Base-by-base conservation (phyloP, 2,888 invertebrate genomes). In the Drosophila longiperda region DNA sequence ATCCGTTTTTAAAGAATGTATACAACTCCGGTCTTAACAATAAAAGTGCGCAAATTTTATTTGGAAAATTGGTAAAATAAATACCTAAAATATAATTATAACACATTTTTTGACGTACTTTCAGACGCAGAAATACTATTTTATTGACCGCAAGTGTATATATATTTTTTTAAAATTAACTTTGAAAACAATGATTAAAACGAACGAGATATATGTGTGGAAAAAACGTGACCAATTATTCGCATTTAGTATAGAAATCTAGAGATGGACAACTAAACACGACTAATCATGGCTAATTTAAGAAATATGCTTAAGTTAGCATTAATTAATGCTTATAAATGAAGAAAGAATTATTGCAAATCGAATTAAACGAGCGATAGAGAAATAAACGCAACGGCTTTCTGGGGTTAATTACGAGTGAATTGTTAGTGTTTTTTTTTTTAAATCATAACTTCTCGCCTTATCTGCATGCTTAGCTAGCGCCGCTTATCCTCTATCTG, bases 351-450 rank as follows among this genome's bases (percentile, higher is more conserved):
- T 4, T 5, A 5, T 34, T 34, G 34, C 34, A 12, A 15, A 1
- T 15, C 4, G 12, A 12, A 6, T 5, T 20, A 12, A n/a, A 17
- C 17, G 49, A 49, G n/a, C 26, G 8, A 9, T 2, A 5, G 26
- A 12, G 29, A n/a, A 1, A 50, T 6, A 7, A n/a, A 23, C 17
- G 15, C 1, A 7, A 8, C 55, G 70, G 57, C 62, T 58, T 32
- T 48, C 62, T 69, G 20, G 70, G 71, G 71, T 70, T 70, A 70
- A 71, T 7, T 9, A 12, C 45, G 0, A 15, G 45, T 45, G 23
- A 45, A 45, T 8, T 20, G 33, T 23, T 8, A 2, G 26, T 34
- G 9, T 2, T 23, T 4, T 12, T 12, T 52, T 5, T 23, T 32
- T 11, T 49, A 11, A 6, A 17, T n/a, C 17, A n/a, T 6, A 5